Evolutionary conservation across 1,140 invertebrate species (phyloP).

Genomic region (Hyposmocoma kahamanoa): DNA sequence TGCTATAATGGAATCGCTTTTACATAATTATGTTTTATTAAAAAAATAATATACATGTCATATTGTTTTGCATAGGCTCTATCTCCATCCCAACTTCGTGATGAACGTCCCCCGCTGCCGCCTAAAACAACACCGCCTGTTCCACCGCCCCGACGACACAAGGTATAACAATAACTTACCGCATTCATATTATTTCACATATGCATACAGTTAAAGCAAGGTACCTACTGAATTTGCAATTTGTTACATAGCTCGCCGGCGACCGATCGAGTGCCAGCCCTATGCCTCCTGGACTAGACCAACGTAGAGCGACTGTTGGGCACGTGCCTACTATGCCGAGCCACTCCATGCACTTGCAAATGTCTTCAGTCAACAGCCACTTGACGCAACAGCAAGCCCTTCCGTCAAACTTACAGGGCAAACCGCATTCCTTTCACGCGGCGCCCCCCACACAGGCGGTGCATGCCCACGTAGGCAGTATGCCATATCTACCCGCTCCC

Average conservation of each 20-base stretch:
- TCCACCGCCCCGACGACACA: constrained; percentile 88
- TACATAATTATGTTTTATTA: too few relatives aligned
- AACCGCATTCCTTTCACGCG: too few relatives aligned
- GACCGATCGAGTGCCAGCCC: constrained; percentile 52
- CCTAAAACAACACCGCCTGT: constrained; percentile 87
- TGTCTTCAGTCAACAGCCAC: constrained; percentile 25
- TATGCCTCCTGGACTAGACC: constrained; percentile 35
- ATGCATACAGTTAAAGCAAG: too few relatives aligned
- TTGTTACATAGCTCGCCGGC: constrained; percentile 36
- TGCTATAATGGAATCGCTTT: too few relatives aligned
- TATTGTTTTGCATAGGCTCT: constrained; percentile 32
- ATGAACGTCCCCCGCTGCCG: constrained; percentile 82
- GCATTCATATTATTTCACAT: too few relatives aligned
- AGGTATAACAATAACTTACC: constrained; percentile 57
- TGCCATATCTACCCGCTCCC: constrained; percentile 47
- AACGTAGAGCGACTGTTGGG: constrained; percentile 37
- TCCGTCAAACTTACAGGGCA: constrained; percentile 28
- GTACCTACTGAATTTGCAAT: constrained; percentile 3
- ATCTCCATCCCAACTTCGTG: constrained; percentile 37
- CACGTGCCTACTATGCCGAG: constrained; percentile 17
- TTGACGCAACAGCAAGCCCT: constrained; percentile 24
- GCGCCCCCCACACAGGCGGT: constrained; percentile 13
- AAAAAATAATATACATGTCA: neutral
- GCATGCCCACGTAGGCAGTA: constrained; percentile 38
- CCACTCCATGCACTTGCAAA: constrained; percentile 8